Evolutionary conservation across 2,113 vertebrate genomes (phyloP).

Genomic region (Pedionomus torquatus): DNA sequence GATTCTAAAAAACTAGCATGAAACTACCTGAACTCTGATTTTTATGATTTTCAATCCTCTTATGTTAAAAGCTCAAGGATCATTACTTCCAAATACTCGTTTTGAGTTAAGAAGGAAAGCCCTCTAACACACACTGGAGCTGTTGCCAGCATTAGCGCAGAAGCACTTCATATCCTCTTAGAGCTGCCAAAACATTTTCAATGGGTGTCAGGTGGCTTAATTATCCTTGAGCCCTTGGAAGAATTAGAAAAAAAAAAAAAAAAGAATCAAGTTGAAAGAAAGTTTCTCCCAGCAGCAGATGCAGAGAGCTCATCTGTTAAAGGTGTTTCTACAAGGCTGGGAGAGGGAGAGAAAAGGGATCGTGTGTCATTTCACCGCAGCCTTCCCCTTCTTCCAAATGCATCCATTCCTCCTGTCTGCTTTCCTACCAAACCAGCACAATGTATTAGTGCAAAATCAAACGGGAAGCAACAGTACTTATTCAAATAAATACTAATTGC

Average conservation of each 20-base stretch:
- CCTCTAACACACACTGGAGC: constrained; percentile 57
- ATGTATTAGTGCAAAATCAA: neutral
- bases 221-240: constrained; percentile 51
- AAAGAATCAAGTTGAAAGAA: constrained; percentile 51
- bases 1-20: neutral
- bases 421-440: neutral
- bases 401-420: neutral
- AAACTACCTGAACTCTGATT: constrained; percentile 32
- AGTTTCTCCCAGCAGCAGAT: constrained; percentile 54
- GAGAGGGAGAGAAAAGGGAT: neutral
- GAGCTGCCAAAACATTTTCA: constrained; percentile 64
- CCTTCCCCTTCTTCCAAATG: neutral
- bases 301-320: constrained; percentile 46
- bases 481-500: neutral
- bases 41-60: constrained; percentile 56
- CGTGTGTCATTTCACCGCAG: neutral
- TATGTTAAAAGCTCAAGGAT: constrained; percentile 32
- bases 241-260: constrained; percentile 49
- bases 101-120: constrained; percentile 62
- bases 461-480: neutral
- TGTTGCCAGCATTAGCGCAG: constrained; percentile 55
- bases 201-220: constrained; percentile 57
- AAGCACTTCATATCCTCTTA: constrained; percentile 62
- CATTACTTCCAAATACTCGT: constrained; percentile 41
- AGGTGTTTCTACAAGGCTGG: neutral